These are phyloP conservation scores for Acanthiza pusilla DNA, from an alignment of 2,797 vertebrate species.

Conservation along the genomic window DNA sequence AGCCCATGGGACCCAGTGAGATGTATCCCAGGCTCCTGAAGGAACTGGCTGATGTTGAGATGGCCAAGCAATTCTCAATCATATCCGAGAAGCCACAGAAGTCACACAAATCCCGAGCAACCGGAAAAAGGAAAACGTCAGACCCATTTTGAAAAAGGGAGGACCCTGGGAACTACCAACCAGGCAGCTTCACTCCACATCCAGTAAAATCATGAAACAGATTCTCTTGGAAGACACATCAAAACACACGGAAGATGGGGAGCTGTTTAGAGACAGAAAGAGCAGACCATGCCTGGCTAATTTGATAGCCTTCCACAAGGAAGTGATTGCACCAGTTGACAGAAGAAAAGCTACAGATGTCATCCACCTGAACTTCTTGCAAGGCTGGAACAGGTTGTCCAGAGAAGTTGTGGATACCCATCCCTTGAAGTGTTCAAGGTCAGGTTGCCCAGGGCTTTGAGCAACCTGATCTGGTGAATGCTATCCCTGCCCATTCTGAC, in stretches of 20 bases:
- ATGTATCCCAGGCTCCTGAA: neutral
- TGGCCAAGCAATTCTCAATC: neutral
- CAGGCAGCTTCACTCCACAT: neutral
- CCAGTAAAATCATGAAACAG: neutral
- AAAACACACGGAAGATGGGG: neutral
- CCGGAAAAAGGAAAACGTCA: neutral
- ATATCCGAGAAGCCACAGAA: neutral
- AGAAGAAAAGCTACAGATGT: neutral
- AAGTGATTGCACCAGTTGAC: neutral
- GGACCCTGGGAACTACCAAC: neutral
- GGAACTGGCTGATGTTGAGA: neutral
- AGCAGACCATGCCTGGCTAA: neutral
- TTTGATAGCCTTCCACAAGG: neutral
- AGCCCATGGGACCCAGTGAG: neutral
- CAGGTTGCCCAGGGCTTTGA: neutral
- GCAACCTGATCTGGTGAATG: neutral
- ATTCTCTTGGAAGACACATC: neutral
- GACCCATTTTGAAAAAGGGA: neutral
- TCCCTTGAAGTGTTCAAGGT: neutral
- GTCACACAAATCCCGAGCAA: neutral
- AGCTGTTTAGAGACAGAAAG: neutral
- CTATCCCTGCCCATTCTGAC: neutral
- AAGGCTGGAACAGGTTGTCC: neutral
- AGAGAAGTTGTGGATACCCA: neutral
- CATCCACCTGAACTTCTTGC: neutral